Conservation (phyloP, 2,888 invertebrate species). For the Eristalis arbustorum region DNA sequence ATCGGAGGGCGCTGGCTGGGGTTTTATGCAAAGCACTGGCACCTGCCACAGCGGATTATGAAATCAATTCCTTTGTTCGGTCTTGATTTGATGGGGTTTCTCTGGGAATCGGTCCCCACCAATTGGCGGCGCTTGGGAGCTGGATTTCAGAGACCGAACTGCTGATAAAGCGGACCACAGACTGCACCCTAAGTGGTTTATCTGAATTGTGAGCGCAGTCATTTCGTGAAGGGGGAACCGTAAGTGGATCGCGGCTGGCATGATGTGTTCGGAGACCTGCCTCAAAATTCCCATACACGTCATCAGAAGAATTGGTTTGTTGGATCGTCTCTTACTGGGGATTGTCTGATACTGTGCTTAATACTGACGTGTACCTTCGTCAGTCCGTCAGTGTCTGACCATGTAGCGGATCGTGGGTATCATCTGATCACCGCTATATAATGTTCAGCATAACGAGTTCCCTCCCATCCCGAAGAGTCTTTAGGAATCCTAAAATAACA, state of each 20-base stretch:
- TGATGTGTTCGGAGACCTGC: neutral
- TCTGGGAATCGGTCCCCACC: conserved; percentile 15
- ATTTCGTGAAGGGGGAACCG: neutral
- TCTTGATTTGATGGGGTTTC: conserved; percentile 11
- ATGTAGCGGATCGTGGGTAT: too few relatives aligned
- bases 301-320: neutral
- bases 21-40: conserved; percentile 38
- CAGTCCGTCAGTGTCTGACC: too few relatives aligned
- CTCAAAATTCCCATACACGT: neutral
- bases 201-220: neutral
- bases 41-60: conserved; percentile 60
- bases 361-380: too few relatives aligned
- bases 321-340: neutral
- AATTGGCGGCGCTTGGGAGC: conserved; percentile 32
- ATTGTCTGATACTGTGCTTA: too few relatives aligned
- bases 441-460: too few relatives aligned
- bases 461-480: too few relatives aligned
- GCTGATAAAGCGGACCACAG: neutral
- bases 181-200: neutral
- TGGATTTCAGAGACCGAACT: conserved; percentile 1
- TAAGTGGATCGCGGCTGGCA: neutral
- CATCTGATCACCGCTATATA: too few relatives aligned
- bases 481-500: too few relatives aligned
- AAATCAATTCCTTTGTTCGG: conserved; percentile 43
- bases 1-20: neutral